Evolutionary conservation across 2,113 vertebrate species (phyloP).

Genomic region (Echinops telfairi): DNA sequence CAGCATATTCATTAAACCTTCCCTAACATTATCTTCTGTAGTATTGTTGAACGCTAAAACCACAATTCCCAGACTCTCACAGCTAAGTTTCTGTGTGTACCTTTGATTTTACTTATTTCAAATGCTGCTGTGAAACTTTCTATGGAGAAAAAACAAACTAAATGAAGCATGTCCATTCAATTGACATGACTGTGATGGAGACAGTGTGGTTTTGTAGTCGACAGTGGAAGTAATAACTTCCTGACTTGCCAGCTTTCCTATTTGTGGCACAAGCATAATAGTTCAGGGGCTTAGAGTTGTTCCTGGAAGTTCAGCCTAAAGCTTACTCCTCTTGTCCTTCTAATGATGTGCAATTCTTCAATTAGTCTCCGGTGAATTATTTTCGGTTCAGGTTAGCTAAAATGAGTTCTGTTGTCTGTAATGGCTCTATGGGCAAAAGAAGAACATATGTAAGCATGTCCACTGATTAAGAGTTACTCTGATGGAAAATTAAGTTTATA

Average conservation of each 20-base stretch:
- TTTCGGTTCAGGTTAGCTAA: neutral
- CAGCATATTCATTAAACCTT: neutral
- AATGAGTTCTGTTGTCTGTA: neutral
- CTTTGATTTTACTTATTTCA: neutral
- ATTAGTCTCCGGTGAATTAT: neutral
- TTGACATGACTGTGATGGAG: neutral
- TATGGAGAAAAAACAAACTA: neutral
- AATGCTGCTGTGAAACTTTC: neutral
- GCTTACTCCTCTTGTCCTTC: neutral
- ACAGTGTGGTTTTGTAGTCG: neutral
- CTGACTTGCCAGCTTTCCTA: neutral
- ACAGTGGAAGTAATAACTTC: too few species aligned
- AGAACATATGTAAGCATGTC: neutral
- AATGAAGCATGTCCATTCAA: rapidly evolving
- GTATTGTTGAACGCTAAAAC: neutral
- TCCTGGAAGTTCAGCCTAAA: neutral
- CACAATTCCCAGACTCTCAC: neutral
- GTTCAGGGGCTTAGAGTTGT: neutral
- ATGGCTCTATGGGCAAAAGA: neutral
- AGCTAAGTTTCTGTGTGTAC: neutral
- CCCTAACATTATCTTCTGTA: neutral
- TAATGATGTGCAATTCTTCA: neutral
- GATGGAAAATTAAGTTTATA: slow-evolving; percentile 6
- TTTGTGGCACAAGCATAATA: neutral
- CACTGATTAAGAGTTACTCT: neutral